Evolutionary conservation across 2,888 invertebrate species (phyloP).

Genomic region (Xestia xanthographa): DNA sequence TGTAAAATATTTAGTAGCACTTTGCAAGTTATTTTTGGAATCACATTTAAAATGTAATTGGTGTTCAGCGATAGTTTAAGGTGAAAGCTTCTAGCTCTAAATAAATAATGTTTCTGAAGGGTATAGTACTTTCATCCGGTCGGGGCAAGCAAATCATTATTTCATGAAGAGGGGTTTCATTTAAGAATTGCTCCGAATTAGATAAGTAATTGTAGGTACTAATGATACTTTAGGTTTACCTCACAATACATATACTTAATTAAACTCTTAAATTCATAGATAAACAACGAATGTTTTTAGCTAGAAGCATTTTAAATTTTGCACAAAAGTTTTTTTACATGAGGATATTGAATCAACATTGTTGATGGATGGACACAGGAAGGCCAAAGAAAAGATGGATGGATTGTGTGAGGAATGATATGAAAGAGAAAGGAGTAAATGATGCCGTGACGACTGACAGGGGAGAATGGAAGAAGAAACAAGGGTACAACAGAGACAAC

Average conservation of each 20-base stretch:
- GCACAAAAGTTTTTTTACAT: neutral
- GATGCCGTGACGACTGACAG: too few species aligned
- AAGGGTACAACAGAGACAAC: too few species aligned
- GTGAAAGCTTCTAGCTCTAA: neutral
- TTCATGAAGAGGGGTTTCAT: neutral
- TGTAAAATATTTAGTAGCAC: slow-evolving; percentile 19
- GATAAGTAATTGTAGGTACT: neutral
- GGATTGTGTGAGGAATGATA: too few species aligned
- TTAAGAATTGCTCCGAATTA: neutral
- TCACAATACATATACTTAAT: neutral
- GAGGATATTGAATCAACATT: too few species aligned
- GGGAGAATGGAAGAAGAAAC: too few species aligned
- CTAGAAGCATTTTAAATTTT: neutral
- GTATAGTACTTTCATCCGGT: too few species aligned
- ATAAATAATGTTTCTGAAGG: slow-evolving; percentile 10
- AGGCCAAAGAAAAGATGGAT: too few species aligned
- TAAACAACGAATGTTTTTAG: neutral
- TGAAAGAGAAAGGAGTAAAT: too few species aligned
- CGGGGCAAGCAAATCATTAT: neutral
- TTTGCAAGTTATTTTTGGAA: slow-evolving; percentile 30
- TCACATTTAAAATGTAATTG: slow-evolving; percentile 9
- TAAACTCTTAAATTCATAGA: too few species aligned
- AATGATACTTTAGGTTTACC: neutral
- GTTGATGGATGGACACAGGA: neutral
- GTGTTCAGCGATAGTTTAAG: neutral